Evolutionary conservation across 2,797 vertebrate genomes (phyloP), one percentile per base, ranked within the genome.

Genomic region (Notolabrus celidotus): DNA sequence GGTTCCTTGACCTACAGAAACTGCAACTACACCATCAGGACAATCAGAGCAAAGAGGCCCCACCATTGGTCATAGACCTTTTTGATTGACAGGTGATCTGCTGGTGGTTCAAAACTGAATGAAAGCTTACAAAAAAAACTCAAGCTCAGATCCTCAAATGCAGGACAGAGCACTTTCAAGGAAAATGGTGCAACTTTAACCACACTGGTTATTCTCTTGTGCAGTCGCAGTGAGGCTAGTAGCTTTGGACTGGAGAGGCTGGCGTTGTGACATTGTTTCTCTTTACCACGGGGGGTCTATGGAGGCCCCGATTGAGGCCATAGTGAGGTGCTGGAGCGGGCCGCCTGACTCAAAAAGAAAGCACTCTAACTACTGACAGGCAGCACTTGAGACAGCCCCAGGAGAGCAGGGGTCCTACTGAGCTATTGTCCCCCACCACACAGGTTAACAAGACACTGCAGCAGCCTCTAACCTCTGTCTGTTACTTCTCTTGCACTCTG

Each of bases 391-490:
- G 83, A 82, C 77, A 60, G 84, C 27, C 71, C 86, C 49, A 52
- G 75, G 83, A 87, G 83, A 45, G 77, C 83, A 88, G 79, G 87
- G 89, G 82, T 89, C 90, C 89, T 80, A 73, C 84, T 75, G 89
- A 67, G 87, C 87, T 74, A 83, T 92, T 92, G 88, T 92, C 66
- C 38, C 17, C 61, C 63, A 58, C 53, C 76, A 79, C 69, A 61
- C 90, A 90, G 87, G 90, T 91, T 92, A 92, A 92, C 91, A 88
- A 90, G 88, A 70, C 77, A 52, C 65, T 49, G 77, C 70, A 73
- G 12, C 70, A 52, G 72, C 61, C 79, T 83, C 73, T 78, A 74
- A 84, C 85, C 83, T 67, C 77, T 45, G 74, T 54, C 79, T 80
- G 83, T 84, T 53, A 71, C 52, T 27, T 20, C 55, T 49, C 17